Evolutionary conservation across 2,888 invertebrate species (phyloP).

Genomic region (Aspidiotus destructor): DNA sequence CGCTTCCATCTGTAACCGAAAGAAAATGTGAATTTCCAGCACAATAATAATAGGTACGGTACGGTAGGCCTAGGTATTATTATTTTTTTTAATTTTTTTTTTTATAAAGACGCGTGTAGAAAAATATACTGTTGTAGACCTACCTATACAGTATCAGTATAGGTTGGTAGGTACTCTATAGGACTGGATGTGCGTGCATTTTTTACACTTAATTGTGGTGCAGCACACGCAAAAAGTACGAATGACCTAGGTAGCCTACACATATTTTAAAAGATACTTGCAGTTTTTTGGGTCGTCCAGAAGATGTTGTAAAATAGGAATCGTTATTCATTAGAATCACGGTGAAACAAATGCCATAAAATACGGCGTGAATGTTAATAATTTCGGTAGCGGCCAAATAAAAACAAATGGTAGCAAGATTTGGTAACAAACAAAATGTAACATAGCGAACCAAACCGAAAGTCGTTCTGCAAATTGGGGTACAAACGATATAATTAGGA

Average conservation of each 20-base stretch:
- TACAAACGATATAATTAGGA: conserved; percentile 5
- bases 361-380: conserved; percentile 87
- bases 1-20: conserved; percentile 64
- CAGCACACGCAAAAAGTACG: too few species aligned
- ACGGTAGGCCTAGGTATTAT: too few species aligned
- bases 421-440: conserved; percentile 15
- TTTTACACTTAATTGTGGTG: too few species aligned
- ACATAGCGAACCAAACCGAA: conserved; percentile 22
- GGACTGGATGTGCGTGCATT: too few species aligned
- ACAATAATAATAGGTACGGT: too few species aligned
- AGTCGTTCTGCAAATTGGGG: conserved; percentile 10
- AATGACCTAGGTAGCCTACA: not conserved
- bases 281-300: conserved; percentile 68
- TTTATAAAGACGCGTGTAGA: too few species aligned
- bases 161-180: too few species aligned
- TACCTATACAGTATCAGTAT: too few species aligned
- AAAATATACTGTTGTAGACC: too few species aligned
- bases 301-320: conserved; percentile 85
- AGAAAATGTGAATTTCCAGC: too few species aligned
- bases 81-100: too few species aligned
- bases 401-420: conserved; percentile 42
- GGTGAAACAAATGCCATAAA: conserved; percentile 91
- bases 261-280: conserved; percentile 43
- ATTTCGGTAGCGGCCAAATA: conserved; percentile 92
- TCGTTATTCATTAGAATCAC: conserved; percentile 97